phyloP scores from a whole-genome alignment of 2,113 vertebrate species.

The Athene noctua region DNA sequence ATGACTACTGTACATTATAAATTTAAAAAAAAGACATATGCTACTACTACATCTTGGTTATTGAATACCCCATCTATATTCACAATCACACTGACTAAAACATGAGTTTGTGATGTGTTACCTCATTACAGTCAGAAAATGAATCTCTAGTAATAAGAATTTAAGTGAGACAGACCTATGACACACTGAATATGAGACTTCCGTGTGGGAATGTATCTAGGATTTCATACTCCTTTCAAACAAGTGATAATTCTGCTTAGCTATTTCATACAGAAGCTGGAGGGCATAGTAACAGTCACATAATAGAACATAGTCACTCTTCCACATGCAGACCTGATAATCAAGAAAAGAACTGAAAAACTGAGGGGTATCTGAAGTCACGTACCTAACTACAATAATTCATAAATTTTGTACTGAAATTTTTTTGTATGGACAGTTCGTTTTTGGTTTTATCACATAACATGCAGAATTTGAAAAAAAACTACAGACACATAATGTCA shows the following conservation, averaged over 20 bases:
- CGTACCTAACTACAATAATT: not conserved
- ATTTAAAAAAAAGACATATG: not conserved
- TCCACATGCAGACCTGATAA: not conserved
- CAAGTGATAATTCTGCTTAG: not conserved
- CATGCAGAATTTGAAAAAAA: not conserved
- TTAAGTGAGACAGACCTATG: conserved; percentile 35
- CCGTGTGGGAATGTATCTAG: not conserved
- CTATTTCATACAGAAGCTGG: not conserved
- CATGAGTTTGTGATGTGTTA: conserved; percentile 63
- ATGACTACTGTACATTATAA: not conserved
- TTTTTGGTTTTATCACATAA: not conserved
- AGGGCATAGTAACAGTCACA: not conserved
- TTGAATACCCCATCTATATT: conserved; percentile 28
- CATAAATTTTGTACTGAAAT: not conserved
- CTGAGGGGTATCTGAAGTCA: not conserved
- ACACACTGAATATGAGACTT: not conserved
- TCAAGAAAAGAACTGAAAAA: not conserved
- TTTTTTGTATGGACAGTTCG: not conserved
- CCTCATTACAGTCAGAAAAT: conserved; percentile 35
- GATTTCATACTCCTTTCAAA: not conserved
- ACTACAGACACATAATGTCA: not conserved
- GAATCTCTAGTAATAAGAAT: conserved; percentile 12
- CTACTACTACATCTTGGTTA: conserved; percentile 28
- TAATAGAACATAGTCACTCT: not conserved
- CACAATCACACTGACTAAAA: conserved; percentile 64